phyloP scores from a whole-genome alignment of 1,140 invertebrate species.

The Diorhabda carinulata region DNA sequence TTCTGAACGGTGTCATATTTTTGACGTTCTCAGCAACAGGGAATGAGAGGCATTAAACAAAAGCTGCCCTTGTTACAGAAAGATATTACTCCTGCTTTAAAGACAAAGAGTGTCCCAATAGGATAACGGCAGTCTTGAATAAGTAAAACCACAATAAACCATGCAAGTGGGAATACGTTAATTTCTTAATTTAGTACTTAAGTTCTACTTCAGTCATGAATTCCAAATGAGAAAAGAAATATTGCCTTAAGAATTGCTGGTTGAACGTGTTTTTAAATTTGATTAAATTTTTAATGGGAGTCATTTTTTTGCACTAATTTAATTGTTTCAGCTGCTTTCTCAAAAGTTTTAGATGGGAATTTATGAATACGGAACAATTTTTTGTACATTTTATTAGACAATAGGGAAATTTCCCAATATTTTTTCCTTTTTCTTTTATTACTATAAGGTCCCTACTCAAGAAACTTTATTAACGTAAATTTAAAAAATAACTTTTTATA shows the following conservation, averaged over 20 bases:
- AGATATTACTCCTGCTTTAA: neutral
- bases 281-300: conserved; percentile 35
- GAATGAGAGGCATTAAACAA: no score
- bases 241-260: conserved; percentile 41
- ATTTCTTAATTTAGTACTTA: conserved; percentile 49
- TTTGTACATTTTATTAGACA: neutral
- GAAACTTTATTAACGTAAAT: no score
- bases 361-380: conserved; percentile 11
- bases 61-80: no score
- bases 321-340: conserved; percentile 20
- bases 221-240: conserved; percentile 43
- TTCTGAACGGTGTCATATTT: no score
- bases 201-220: conserved; percentile 45
- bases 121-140: conserved; percentile 35
- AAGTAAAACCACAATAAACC: conserved; percentile 47
- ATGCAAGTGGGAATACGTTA: conserved; percentile 47
- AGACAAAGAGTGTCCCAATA: neutral
- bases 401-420: neutral
- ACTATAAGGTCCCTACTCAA: no score
- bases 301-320: conserved; percentile 27
- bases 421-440: neutral
- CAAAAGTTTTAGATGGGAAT: conserved; percentile 13
- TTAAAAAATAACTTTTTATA: no score
- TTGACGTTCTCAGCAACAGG: no score
- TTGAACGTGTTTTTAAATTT: conserved; percentile 37